A percentile compares a stretch with the other conserved stretches of the same genome.
Evolutionary conservation across 1,140 invertebrate species (phyloP).

Genomic region (Musca vetustissima): DNA sequence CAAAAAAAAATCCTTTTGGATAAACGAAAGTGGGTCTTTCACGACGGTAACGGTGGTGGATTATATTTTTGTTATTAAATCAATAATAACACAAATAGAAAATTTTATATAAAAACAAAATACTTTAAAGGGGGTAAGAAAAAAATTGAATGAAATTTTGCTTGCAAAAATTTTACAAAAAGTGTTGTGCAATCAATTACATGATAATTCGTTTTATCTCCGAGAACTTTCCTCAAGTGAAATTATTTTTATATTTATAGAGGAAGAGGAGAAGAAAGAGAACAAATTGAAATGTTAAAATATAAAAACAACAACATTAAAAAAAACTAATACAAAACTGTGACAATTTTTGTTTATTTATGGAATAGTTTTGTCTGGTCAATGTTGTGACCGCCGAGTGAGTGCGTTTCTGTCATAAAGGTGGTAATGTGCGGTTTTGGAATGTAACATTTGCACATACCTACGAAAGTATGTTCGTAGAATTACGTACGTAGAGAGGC

Average conservation of each 20-base stretch:
- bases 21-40: too few relatives aligned
- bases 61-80: not conserved
- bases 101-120: not conserved
- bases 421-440: too few relatives aligned
- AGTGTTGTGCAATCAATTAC: conserved; percentile 21
- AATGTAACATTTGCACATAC: too few relatives aligned
- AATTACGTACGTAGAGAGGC: too few relatives aligned
- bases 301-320: not conserved
- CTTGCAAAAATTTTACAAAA: not conserved
- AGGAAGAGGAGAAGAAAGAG: too few relatives aligned
- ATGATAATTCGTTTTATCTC: not conserved
- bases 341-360: not conserved
- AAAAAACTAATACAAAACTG: not conserved
- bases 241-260: too few relatives aligned
- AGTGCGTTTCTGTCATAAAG: too few relatives aligned
- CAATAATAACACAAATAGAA: not conserved
- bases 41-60: too few relatives aligned
- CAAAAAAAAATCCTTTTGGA: too few relatives aligned
- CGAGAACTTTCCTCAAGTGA: too few relatives aligned
- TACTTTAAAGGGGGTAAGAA: not conserved
- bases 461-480: too few relatives aligned
- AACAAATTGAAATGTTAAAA: conserved; percentile 6
- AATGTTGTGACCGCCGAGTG: too few relatives aligned
- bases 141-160: not conserved
- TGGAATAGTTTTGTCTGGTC: not conserved